Conservation (phyloP, 2,113 vertebrate genomes). For the Sinosuthora webbiana region DNA sequence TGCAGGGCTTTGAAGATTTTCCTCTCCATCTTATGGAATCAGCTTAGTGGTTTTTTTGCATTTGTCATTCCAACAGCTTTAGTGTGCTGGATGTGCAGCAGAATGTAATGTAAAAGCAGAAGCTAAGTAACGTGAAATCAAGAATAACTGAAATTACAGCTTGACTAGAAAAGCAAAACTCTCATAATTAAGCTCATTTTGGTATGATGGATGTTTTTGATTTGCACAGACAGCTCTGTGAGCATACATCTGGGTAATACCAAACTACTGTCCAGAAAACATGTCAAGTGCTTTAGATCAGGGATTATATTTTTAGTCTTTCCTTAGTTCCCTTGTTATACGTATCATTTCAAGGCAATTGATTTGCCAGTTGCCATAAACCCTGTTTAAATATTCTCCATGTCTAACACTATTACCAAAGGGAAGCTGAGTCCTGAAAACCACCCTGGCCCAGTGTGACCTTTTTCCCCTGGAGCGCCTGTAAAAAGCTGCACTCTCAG, state of each 20-base stretch:
- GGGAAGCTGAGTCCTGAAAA: conserved; percentile 19
- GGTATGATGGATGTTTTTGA: conserved; percentile 7
- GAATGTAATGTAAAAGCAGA: neutral
- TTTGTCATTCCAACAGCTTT: neutral
- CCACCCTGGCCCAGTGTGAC: neutral
- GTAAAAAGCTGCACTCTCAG: neutral
- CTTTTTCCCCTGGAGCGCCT: neutral
- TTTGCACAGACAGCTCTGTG: conserved; percentile 23
- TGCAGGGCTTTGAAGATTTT: neutral
- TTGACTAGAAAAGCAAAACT: conserved; percentile 18
- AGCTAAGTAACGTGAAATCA: neutral
- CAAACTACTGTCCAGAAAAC: conserved; percentile 57
- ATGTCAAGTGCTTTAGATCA: conserved; percentile 60
- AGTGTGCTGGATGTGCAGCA: neutral
- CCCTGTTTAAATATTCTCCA: conserved; percentile 24
- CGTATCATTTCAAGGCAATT: neutral
- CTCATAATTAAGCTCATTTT: conserved; percentile 14
- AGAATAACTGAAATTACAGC: conserved; percentile 22
- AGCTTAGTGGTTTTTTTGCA: neutral
- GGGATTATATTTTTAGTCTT: conserved; percentile 37
- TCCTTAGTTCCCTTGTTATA: conserved; percentile 24
- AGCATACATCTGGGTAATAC: conserved; percentile 29
- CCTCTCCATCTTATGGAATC: neutral
- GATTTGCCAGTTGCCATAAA: conserved; percentile 52
- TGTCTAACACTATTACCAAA: conserved; percentile 1